Conservation (phyloP, 1,140 invertebrate genomes). For the Druon quercuslanigerum region DNA sequence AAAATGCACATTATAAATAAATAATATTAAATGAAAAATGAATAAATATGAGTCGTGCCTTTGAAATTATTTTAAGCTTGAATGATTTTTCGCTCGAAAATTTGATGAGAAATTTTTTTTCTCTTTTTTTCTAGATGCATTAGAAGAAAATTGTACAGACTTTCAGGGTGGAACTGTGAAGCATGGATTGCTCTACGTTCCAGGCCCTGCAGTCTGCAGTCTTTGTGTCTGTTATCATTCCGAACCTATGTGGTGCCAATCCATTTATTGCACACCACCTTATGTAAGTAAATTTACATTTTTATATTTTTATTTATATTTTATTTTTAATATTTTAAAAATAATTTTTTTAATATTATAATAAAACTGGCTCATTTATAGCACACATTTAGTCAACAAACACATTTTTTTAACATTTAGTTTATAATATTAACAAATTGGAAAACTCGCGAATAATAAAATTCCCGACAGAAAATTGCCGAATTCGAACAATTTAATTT, state of each 20-base stretch:
- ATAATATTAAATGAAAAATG: too few species aligned
- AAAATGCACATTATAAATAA: too few species aligned
- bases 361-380: too few species aligned
- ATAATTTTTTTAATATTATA: too few species aligned
- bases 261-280: conserved; percentile 89
- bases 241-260: conserved; percentile 89
- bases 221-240: conserved; percentile 90
- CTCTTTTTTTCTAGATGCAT: conserved; percentile 69
- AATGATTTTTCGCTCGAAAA: conserved; percentile 14
- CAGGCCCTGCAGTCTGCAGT: conserved; percentile 89
- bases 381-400: too few species aligned
- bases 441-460: too few species aligned
- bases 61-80: not conserved
- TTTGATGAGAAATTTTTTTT: not conserved
- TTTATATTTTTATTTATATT: too few species aligned
- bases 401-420: too few species aligned
- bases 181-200: conserved; percentile 88
- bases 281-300: conserved; percentile 79
- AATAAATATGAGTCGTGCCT: not conserved
- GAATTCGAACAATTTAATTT: too few species aligned
- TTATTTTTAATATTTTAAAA: too few species aligned
- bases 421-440: too few species aligned
- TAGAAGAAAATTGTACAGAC: conserved; percentile 87
- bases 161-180: conserved; percentile 85
- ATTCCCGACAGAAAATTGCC: too few species aligned